These are phyloP conservation scores for Rostratula benghalensis DNA, from an alignment of 2,113 vertebrate genomes.

Conservation along the genomic window DNA sequence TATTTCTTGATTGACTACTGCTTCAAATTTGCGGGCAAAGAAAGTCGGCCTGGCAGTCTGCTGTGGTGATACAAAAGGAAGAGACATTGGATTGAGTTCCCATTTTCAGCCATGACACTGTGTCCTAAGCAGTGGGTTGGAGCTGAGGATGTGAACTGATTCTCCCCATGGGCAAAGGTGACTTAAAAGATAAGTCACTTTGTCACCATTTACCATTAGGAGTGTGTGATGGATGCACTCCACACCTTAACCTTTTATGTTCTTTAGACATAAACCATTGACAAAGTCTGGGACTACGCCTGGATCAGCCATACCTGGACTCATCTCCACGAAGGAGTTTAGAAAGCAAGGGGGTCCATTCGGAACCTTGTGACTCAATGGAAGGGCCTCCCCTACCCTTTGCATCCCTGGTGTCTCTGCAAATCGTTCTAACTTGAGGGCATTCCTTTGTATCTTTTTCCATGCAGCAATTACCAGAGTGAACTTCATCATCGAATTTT, in stretches of 20 bases:
- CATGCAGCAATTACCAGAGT: not conserved
- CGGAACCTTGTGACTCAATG: not conserved
- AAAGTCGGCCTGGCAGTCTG: constrained; percentile 96
- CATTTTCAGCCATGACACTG: not conserved
- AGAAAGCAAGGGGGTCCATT: not conserved
- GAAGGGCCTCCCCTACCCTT: not conserved
- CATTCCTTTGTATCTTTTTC: not conserved
- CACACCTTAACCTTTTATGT: not conserved
- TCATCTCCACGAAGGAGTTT: not conserved
- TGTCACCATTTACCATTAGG: accelerated
- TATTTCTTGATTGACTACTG: constrained; percentile 95
- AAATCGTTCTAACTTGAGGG: not conserved
- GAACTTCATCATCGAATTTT: not conserved
- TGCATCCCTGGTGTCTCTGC: not conserved
- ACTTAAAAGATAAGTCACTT: not conserved
- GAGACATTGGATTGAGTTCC: not conserved
- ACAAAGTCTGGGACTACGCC: not conserved
- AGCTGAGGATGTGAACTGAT: not conserved
- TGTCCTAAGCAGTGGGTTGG: not conserved
- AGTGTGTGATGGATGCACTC: not conserved
- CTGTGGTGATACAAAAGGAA: constrained; percentile 69
- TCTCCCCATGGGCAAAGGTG: not conserved
- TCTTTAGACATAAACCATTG: not conserved
- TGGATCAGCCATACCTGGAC: not conserved
- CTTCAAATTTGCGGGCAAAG: constrained; percentile 97